A percentile compares a stretch with the other conserved stretches of the same genome.
Evolutionary conservation across 2,797 vertebrate species (phyloP).

Genomic region (Eulemur mongoz): DNA sequence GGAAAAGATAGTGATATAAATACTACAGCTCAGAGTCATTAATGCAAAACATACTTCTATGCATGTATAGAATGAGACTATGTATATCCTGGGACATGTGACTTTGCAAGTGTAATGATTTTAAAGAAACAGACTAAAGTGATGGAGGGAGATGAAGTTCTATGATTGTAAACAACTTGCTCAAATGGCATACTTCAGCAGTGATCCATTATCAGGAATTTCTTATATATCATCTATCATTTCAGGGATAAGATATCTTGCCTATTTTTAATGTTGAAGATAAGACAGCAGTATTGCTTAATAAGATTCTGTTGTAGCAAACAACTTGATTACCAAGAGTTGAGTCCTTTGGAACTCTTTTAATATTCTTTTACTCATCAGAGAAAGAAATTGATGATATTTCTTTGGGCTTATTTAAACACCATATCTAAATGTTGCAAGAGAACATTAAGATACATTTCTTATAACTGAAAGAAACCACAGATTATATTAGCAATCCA

Average conservation of each 20-base stretch:
- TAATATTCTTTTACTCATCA: constrained; percentile 1
- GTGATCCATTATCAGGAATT: not conserved
- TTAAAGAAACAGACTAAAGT: constrained; percentile 9
- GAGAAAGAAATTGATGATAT: constrained; percentile 29
- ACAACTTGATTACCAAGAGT: constrained; percentile 20
- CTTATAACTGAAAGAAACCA: constrained; percentile 27
- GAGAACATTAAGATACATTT: constrained; percentile 5
- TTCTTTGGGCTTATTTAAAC: not conserved
- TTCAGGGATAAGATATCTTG: not conserved
- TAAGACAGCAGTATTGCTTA: not conserved
- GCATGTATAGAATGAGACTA: not conserved
- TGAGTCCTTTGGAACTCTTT: not conserved
- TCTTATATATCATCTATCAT: constrained; percentile 2
- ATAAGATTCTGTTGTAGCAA: not conserved
- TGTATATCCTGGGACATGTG: not conserved
- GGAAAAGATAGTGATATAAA: not conserved
- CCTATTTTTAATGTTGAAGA: constrained; percentile 12
- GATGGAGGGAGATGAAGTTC: not conserved
- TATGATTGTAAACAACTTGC: not conserved
- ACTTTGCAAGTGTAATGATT: not conserved
- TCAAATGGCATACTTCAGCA: not conserved
- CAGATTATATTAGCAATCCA: not conserved
- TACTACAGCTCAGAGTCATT: not conserved
- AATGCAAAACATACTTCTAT: not conserved
- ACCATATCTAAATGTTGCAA: not conserved